Conservation (phyloP, 35 echinoderm and acorn worm genomes). For the Heliocidaris erythrogramma region DNA sequence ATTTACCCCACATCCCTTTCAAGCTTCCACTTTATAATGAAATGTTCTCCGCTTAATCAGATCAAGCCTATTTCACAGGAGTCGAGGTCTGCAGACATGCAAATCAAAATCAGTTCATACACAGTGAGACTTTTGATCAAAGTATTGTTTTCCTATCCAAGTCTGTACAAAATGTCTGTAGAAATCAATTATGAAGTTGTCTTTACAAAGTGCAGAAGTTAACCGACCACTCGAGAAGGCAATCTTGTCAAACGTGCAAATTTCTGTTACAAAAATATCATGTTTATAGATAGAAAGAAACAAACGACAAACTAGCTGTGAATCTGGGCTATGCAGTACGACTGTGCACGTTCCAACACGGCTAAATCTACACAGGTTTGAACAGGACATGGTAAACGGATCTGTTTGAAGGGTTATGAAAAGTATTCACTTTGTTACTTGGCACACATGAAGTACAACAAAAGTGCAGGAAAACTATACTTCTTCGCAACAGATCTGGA, state of each 20-base stretch:
- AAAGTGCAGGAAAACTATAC: background rate
- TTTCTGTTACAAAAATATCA: background rate
- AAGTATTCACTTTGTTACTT: background rate
- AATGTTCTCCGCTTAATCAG: background rate
- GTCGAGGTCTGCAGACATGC: background rate
- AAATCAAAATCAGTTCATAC: background rate
- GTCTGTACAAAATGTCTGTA: background rate
- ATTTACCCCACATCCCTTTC: background rate
- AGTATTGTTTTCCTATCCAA: background rate
- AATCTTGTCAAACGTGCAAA: conserved; percentile 17
- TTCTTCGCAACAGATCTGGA: background rate
- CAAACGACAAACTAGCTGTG: background rate
- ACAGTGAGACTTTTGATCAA: background rate
- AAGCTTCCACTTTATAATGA: background rate
- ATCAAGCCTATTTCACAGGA: background rate
- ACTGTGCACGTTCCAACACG: background rate
- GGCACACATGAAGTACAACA: background rate
- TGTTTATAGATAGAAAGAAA: background rate
- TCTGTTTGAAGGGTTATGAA: background rate
- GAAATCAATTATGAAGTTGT: background rate
- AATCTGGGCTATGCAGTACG: background rate
- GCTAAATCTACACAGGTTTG: background rate
- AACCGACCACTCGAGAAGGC: background rate
- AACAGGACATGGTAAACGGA: too few relatives aligned
- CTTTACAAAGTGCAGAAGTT: background rate